These are phyloP conservation scores for Lycaon pictus DNA, from an alignment of 2,113 vertebrate genomes.

Conservation along the genomic window DNA sequence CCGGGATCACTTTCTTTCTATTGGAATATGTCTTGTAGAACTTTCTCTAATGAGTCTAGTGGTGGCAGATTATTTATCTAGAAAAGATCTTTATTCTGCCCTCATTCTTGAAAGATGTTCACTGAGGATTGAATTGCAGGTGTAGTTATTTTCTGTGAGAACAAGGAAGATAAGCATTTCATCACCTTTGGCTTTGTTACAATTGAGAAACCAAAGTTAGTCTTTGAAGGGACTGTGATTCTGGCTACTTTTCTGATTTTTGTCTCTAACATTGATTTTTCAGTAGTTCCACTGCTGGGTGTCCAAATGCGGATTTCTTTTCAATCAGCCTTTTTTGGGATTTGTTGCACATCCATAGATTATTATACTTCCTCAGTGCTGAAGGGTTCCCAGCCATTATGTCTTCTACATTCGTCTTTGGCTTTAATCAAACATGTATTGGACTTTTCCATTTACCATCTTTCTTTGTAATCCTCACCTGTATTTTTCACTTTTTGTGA, in stretches of 20 bases:
- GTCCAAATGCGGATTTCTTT: not conserved
- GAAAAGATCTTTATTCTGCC: not conserved
- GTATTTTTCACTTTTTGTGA: not conserved
- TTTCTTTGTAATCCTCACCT: not conserved
- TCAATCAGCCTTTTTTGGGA: not conserved
- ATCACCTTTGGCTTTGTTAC: too few species aligned
- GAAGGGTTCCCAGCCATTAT: not conserved
- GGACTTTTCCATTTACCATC: not conserved
- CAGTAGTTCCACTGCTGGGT: not conserved
- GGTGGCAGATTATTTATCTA: not conserved
- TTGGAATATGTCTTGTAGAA: not conserved
- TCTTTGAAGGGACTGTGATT: not conserved
- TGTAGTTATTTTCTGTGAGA: not conserved
- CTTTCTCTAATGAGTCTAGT: not conserved
- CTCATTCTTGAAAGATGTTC: not conserved
- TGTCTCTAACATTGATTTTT: not conserved
- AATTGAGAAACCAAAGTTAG: not conserved
- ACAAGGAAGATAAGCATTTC: accelerated
- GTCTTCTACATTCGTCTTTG: not conserved
- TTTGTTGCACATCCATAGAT: not conserved
- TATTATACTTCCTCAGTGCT: not conserved
- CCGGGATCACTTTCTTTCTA: not conserved
- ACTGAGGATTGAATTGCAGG: not conserved
- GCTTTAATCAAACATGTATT: too few species aligned
- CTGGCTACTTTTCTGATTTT: not conserved